Evolutionary conservation across 2,113 vertebrate genomes (phyloP).

Genomic region (Albula glossodonta): DNA sequence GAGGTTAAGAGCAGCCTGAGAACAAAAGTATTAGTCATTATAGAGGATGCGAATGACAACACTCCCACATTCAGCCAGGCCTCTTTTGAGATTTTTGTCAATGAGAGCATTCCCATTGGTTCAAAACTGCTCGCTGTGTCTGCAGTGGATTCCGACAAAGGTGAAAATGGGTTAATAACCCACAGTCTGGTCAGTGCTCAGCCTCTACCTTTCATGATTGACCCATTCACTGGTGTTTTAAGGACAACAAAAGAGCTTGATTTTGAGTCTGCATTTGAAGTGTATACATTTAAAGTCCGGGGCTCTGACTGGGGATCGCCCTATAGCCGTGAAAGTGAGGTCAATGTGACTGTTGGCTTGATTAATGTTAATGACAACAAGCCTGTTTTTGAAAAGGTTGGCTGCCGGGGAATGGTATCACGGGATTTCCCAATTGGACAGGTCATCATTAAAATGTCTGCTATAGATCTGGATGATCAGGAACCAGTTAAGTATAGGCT

Average conservation of each 20-base stretch:
- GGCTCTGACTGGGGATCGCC: conserved; percentile 96
- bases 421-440: conserved; percentile 85
- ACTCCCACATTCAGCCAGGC: conserved; percentile 80
- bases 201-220: conserved; percentile 83
- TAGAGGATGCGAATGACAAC: conserved; percentile 92
- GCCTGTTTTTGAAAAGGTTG: conserved; percentile 90
- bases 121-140: conserved; percentile 79
- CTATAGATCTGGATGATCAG: conserved; percentile 91
- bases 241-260: conserved; percentile 84
- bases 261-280: conserved; percentile 89
- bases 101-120: conserved; percentile 82
- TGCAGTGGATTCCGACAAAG: conserved; percentile 84
- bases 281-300: conserved; percentile 83
- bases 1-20: conserved; percentile 71
- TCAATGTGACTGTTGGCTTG: conserved; percentile 86
- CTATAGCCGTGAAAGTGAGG: conserved; percentile 89
- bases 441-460: conserved; percentile 89
- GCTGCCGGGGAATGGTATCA: conserved; percentile 87
- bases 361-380: conserved; percentile 92
- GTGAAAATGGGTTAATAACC: conserved; percentile 90
- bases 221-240: conserved; percentile 87
- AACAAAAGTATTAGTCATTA: conserved; percentile 74
- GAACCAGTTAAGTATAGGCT: conserved; percentile 88
- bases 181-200: conserved; percentile 84
- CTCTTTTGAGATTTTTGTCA: conserved; percentile 79